phyloP scores from a whole-genome alignment of 2,113 vertebrate species.

The Ictalurus punctatus region DNA sequence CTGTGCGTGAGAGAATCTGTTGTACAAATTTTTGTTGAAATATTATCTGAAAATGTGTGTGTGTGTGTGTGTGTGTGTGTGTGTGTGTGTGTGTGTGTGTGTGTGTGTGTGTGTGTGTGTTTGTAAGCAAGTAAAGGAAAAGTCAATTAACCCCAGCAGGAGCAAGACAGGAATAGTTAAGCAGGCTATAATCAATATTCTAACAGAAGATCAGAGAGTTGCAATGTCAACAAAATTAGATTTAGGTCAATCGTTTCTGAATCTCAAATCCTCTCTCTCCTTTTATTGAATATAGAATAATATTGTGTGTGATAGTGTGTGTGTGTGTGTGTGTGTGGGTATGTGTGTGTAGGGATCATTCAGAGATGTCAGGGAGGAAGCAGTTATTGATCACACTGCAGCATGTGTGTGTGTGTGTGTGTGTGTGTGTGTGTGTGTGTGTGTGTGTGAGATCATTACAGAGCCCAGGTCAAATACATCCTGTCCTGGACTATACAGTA shows the following conservation, averaged over 20 bases:
- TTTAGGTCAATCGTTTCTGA: not conserved
- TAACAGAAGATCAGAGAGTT: conserved; percentile 16
- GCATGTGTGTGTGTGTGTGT: not conserved
- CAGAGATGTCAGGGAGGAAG: not conserved
- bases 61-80: not conserved
- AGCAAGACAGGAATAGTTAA: conserved; percentile 2
- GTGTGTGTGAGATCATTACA: not conserved
- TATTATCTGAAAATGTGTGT: not conserved
- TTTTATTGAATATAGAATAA: not conserved
- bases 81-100: conserved; percentile 2
- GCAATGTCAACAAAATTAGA: not conserved
- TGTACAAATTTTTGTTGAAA: not conserved
- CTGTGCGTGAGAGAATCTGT: not conserved
- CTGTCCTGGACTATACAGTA: not conserved
- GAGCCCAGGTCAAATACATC: not conserved
- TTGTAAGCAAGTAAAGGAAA: not conserved
- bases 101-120: conserved; percentile 2
- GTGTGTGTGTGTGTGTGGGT: not conserved
- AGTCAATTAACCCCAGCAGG: not conserved
- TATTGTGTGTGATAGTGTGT: not conserved
- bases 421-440: not conserved
- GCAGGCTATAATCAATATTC: conserved; percentile 8
- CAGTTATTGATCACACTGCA: not conserved
- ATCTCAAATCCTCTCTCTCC: not conserved
- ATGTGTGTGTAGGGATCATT: not conserved